Base-by-base conservation (phyloP, 2,113 vertebrate genomes). In the Siniperca chuatsi region DNA sequence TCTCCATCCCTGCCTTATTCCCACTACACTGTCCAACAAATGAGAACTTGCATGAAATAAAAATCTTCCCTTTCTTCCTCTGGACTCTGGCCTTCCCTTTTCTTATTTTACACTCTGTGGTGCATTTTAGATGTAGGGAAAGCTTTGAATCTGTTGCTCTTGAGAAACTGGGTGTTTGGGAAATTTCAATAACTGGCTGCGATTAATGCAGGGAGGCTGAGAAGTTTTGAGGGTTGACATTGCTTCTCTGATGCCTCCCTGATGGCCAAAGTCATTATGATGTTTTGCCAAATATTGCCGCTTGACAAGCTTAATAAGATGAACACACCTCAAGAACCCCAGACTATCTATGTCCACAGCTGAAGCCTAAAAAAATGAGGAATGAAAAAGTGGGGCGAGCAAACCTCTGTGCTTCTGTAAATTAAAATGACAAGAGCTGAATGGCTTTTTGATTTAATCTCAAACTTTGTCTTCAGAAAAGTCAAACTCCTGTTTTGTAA, bases 21-120 rank as follows among this genome's bases (percentile, higher is more conserved):
- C 92, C 83, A 89, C 89, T 66, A 73, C 75, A 72, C 80, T 65
- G 78, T 83, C 90, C 90, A 87, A 91, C 77, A 91, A 86, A 86
- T 87, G 52, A 87, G 75, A 87, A 85, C 80, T 61, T 71, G 78
- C 23, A 74, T 25, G 57, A 61, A 83, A 83, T 21, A 52, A 52
- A 77, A 65, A 42, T 40, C 42, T 42, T 48, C 35, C 57, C 50
- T 25, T 42, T 82, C 20, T 18, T 74, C 48, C 4, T 88, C 87
- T 94, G 90, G 82, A 84, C 50, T 54, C 35, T 62, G n/a, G 73
- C 50, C 70, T 72, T 65, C n/a, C 42, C 40, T 65, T 55, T 73
- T 40, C 40, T 83, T 68, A 20, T 67, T 89, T 78, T 71, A 75
- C 84, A 81, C 78, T 44, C 75, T 83, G 78, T 37, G 33, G 57